Percentiles rank a stretch among this genome's conserved stretches.
phyloP scores from a whole-genome alignment of 53 echinoderm and acorn worm genomes.

The Henricia sp. region DNA sequence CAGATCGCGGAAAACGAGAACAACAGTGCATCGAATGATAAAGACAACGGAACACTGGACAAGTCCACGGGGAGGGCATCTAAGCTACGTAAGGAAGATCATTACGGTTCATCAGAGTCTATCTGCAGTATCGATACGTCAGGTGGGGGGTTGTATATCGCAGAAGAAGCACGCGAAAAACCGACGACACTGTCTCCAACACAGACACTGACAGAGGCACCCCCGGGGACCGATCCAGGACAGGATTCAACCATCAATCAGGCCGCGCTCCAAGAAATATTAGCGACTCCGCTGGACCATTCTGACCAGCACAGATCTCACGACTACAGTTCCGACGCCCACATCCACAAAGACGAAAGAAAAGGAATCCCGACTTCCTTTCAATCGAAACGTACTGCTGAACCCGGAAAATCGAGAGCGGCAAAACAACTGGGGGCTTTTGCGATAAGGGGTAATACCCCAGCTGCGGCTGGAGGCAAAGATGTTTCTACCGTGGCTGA shows the following conservation, averaged over 20 bases:
- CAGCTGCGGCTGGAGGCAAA: background rate
- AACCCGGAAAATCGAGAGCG: too few relatives aligned
- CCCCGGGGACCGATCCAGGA: background rate
- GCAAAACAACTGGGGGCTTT: background rate
- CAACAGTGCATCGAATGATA: slow-evolving; percentile 10
- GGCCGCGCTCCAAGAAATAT: too few relatives aligned
- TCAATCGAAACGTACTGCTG: too few relatives aligned
- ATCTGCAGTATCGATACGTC: slow-evolving; percentile 33
- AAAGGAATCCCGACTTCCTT: too few relatives aligned
- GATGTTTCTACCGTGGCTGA: background rate
- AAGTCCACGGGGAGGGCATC: background rate
- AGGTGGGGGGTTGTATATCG: slow-evolving; percentile 23
- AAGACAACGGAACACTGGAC: background rate
- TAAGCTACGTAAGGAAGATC: background rate
- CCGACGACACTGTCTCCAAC: slow-evolving; percentile 6
- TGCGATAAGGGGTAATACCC: background rate
- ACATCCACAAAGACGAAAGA: too few relatives aligned
- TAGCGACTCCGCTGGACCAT: too few relatives aligned
- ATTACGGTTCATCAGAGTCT: slow-evolving; percentile 24
- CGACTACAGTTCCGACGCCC: too few relatives aligned
- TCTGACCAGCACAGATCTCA: too few relatives aligned
- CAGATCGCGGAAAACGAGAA: slow-evolving; percentile 26
- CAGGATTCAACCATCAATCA: background rate
- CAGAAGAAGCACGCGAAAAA: too few relatives aligned
- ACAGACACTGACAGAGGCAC: too few relatives aligned